phyloP scores from a whole-genome alignment of 1,140 invertebrate genomes.

The Neelides sp. region DNA sequence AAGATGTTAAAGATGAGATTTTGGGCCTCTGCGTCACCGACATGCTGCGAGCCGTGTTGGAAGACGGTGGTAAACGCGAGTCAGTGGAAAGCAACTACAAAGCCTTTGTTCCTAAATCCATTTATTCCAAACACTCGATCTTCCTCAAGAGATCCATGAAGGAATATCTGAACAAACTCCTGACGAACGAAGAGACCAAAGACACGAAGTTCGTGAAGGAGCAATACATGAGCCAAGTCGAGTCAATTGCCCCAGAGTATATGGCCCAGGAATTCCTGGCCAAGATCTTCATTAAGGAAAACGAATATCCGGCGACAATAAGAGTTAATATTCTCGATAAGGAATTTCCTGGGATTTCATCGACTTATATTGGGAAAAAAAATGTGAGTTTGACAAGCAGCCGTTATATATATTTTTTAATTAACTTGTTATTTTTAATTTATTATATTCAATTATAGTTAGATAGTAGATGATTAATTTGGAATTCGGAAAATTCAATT shows the following conservation, averaged over 20 bases:
- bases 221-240: constrained; percentile 62
- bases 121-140: constrained; percentile 55
- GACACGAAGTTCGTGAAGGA: constrained; percentile 57
- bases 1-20: constrained; percentile 56
- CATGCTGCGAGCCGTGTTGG: constrained; percentile 61
- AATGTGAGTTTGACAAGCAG: constrained; percentile 38
- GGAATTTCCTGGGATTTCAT: constrained; percentile 50
- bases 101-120: constrained; percentile 63
- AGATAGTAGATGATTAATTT: not conserved
- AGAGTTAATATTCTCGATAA: constrained; percentile 56
- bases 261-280: constrained; percentile 61
- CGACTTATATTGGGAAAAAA: constrained; percentile 46
- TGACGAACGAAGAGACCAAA: constrained; percentile 49
- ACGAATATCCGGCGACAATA: constrained; percentile 45
- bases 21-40: constrained; percentile 69
- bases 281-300: constrained; percentile 47
- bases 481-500: constrained; percentile 5
- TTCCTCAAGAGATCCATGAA: constrained; percentile 45
- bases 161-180: constrained; percentile 7
- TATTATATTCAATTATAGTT: constrained; percentile 10
- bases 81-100: constrained; percentile 60
- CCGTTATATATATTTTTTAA: not conserved
- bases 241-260: constrained; percentile 64
- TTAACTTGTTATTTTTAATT: constrained; percentile 13
- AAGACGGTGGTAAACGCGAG: constrained; percentile 49